A percentile compares a stretch with the other conserved stretches of the same genome.
These are phyloP conservation scores for Acipenser oxyrinchus DNA, from an alignment of 2,797 vertebrate species.

Conservation along the genomic window DNA sequence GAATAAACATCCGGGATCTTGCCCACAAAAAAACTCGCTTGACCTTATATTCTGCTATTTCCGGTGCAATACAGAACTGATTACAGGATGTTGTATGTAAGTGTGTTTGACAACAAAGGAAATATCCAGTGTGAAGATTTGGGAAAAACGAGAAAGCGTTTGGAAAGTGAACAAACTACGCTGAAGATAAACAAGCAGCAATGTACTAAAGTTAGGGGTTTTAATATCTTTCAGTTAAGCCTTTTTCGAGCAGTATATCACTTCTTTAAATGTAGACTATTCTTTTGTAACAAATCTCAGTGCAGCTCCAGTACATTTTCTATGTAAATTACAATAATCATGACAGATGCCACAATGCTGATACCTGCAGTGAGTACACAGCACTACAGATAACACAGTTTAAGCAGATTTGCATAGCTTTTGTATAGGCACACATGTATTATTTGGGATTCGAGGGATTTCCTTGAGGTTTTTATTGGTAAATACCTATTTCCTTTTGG, in stretches of 20 bases:
- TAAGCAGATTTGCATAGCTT: constrained; percentile 66
- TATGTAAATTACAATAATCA: constrained; percentile 74
- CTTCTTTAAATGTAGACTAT: constrained; percentile 57
- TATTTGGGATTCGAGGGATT: constrained; percentile 54
- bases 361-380: constrained; percentile 63
- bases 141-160: constrained; percentile 43
- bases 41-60: too few species aligned
- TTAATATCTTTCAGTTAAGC: constrained; percentile 63
- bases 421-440: constrained; percentile 61
- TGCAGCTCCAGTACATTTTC: constrained; percentile 61
- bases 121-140: constrained; percentile 59
- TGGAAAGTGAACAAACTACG: constrained; percentile 45
- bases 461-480: constrained; percentile 55
- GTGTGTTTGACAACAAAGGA: constrained; percentile 58
- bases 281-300: constrained; percentile 60
- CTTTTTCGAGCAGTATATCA: constrained; percentile 57
- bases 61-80: background rate
- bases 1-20: background rate
- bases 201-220: constrained; percentile 50
- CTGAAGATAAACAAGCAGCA: constrained; percentile 62
- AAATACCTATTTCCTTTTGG: constrained; percentile 62
- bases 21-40: background rate
- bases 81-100: constrained; percentile 42
- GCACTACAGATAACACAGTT: constrained; percentile 61
- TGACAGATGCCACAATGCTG: constrained; percentile 58